These are phyloP conservation scores for Gopherus evgoodei DNA, from an alignment of 2,113 vertebrate species.

Conservation along the genomic window DNA sequence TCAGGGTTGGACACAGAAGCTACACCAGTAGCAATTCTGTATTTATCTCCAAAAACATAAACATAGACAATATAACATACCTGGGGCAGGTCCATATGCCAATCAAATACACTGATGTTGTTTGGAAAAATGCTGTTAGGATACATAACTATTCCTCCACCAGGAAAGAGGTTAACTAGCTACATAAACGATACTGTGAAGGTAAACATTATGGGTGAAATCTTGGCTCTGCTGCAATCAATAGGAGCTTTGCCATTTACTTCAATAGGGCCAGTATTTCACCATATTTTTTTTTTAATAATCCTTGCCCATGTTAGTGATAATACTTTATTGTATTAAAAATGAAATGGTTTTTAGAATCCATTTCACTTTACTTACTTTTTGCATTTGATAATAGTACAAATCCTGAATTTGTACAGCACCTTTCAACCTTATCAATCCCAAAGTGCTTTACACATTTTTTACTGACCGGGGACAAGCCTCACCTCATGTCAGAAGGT, in stretches of 20 bases:
- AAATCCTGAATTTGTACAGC: not conserved
- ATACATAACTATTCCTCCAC: not conserved
- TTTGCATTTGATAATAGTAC: not conserved
- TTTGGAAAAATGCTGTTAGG: not conserved
- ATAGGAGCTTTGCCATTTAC: not conserved
- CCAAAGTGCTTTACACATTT: not conserved
- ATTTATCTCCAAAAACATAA: not conserved
- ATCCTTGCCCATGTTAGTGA: not conserved
- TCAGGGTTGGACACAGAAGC: not conserved
- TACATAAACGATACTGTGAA: not conserved
- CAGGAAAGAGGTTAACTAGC: not conserved
- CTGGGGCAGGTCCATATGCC: not conserved
- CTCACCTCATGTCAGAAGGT: not conserved
- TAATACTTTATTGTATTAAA: not conserved
- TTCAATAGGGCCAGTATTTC: not conserved
- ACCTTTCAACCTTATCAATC: not conserved
- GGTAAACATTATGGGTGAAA: not conserved
- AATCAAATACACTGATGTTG: not conserved
- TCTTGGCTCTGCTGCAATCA: not conserved
- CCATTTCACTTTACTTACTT: not conserved
- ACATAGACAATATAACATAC: not conserved
- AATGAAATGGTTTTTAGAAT: not conserved
- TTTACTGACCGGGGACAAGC: not conserved
- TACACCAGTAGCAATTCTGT: not conserved
- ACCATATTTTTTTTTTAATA: not conserved